phyloP scores from a whole-genome alignment of 2,113 vertebrate genomes.

The Centropus unirufus region DNA sequence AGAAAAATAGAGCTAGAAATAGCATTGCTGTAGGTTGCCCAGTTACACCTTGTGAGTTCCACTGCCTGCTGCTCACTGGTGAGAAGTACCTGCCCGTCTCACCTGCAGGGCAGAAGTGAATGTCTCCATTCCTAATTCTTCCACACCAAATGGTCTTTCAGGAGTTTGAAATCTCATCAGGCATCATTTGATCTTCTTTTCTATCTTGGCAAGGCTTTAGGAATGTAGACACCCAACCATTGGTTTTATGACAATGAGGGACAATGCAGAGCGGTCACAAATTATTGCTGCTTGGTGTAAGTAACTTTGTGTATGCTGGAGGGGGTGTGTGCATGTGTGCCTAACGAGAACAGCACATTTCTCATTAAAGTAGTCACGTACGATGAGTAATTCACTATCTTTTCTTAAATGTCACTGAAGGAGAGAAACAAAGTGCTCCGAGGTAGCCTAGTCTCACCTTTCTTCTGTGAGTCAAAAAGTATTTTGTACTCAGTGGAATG shows the following conservation, averaged over 20 bases:
- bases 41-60: accelerated
- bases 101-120: neutral
- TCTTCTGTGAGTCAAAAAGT: neutral
- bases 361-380: neutral
- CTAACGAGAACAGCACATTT: neutral
- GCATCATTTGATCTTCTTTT: neutral
- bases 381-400: neutral
- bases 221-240: neutral
- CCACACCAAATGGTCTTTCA: neutral
- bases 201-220: neutral
- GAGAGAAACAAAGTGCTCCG: neutral
- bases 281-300: neutral
- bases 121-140: neutral
- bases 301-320: neutral
- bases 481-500: neutral
- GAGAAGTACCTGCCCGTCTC: neutral
- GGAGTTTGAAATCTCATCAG: neutral
- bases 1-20: neutral
- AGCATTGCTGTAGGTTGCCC: neutral
- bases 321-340: neutral
- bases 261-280: neutral
- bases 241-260: neutral
- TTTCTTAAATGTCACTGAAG: neutral
- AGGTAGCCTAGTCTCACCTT: neutral
- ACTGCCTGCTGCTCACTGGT: neutral